Percentiles rank a stretch among this genome's conserved stretches.
Conservation (phyloP, 2,888 invertebrate genomes). For the Tipula helvola region DNA sequence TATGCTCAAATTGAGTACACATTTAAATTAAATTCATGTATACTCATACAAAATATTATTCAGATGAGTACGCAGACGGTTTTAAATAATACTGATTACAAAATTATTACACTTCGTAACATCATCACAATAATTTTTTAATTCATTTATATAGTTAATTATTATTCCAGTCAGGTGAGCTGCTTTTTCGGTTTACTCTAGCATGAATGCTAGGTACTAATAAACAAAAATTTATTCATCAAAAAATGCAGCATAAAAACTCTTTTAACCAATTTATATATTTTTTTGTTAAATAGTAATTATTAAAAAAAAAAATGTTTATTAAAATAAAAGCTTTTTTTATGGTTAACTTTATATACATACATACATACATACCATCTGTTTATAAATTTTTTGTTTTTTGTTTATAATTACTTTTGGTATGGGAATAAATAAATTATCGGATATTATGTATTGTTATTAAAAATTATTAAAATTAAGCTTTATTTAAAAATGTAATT, state of each 20-base stretch:
- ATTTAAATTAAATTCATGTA: too few species aligned
- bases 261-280: neutral
- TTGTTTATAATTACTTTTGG: too few species aligned
- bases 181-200: neutral
- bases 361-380: neutral
- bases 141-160: neutral
- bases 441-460: neutral
- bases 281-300: neutral
- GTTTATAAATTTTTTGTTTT: neutral
- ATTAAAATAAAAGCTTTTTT: neutral
- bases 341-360: neutral
- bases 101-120: neutral
- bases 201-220: neutral
- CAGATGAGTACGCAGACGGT: neutral
- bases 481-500: too few species aligned
- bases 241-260: neutral
- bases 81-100: neutral
- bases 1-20: too few species aligned
- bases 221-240: neutral
- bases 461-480: too few species aligned
- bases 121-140: neutral
- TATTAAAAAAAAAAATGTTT: neutral
- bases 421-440: neutral
- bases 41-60: neutral
- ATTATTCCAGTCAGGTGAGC: neutral